phyloP scores from a whole-genome alignment of 2,113 vertebrate genomes.

The Proterorhinus semilunaris region DNA sequence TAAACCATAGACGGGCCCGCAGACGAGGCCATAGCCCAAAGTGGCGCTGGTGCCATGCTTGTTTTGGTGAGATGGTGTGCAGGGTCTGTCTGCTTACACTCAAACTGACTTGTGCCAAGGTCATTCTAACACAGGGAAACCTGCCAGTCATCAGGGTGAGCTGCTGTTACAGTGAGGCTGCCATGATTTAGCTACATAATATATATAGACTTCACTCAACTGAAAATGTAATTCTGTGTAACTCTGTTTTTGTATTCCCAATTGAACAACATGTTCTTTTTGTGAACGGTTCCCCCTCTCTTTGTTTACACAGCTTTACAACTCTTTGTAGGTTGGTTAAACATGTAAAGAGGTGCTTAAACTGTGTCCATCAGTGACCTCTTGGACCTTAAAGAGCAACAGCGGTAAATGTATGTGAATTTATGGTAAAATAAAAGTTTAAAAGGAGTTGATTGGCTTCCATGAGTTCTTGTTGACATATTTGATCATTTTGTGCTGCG shows the following conservation, averaged over 20 bases:
- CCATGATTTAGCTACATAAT: neutral
- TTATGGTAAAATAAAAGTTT: neutral
- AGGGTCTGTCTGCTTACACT: slow-evolving; percentile 45
- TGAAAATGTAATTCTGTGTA: no score
- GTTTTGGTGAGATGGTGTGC: slow-evolving; percentile 61
- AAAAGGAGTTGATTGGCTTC: neutral
- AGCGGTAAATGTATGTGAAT: neutral
- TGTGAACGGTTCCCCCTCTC: slow-evolving; percentile 21
- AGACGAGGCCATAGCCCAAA: slow-evolving; percentile 19
- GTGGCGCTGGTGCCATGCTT: slow-evolving; percentile 50
- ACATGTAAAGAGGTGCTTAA: slow-evolving; percentile 40
- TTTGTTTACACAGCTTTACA: slow-evolving; percentile 32
- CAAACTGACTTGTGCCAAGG: slow-evolving; percentile 2
- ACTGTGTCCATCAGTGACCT: slow-evolving; percentile 5
- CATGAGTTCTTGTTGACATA: slow-evolving; percentile 47
- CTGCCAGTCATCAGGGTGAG: neutral
- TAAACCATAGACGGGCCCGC: no score
- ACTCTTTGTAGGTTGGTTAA: slow-evolving; percentile 36
- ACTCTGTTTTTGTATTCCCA: no score
- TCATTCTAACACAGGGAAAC: neutral
- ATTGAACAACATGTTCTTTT: no score
- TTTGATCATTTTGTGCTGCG: slow-evolving; percentile 47
- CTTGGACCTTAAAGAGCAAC: neutral
- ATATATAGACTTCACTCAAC: no score
- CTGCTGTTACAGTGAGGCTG: neutral